phyloP scores from a whole-genome alignment of 2,888 invertebrate species.

The Campaea margaritaria region DNA sequence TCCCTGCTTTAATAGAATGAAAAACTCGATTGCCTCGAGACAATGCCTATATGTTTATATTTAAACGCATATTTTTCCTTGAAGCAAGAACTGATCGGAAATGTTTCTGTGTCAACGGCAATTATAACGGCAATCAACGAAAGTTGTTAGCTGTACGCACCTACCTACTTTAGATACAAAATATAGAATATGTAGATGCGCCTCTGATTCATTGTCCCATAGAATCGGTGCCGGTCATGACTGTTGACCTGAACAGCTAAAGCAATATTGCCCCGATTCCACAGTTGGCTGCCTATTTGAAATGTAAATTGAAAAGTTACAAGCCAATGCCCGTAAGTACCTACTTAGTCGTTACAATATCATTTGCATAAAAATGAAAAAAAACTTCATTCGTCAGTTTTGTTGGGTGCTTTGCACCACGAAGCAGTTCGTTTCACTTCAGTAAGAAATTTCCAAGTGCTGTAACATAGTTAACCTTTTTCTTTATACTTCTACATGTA shows the following conservation, averaged over 20 bases:
- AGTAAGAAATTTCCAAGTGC: too few relatives aligned
- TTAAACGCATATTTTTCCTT: conserved; percentile 11
- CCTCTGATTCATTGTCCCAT: conserved; percentile 10
- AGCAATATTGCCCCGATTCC: conserved; percentile 60
- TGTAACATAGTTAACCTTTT: too few relatives aligned
- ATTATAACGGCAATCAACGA: conserved; percentile 14
- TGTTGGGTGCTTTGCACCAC: background rate
- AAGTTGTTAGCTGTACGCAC: background rate
- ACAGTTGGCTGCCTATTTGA: conserved; percentile 60
- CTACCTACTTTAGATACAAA: background rate
- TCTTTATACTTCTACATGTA: too few relatives aligned
- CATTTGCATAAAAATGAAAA: background rate
- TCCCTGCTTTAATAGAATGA: conserved; percentile 20
- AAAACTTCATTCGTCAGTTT: background rate
- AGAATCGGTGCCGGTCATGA: conserved; percentile 50
- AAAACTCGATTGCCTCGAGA: conserved; percentile 40
- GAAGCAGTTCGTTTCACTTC: too few relatives aligned
- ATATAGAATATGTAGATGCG: background rate
- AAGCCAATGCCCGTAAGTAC: conserved; percentile 3
- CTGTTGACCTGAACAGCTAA: conserved; percentile 64
- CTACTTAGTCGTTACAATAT: background rate
- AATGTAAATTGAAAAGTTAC: conserved; percentile 37
- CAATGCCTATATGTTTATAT: conserved; percentile 12
- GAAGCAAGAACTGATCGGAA: conserved; percentile 6
- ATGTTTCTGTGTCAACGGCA: conserved; percentile 21